Base-by-base conservation (phyloP, 2,888 invertebrate genomes). In the Girardia tigrina region DNA sequence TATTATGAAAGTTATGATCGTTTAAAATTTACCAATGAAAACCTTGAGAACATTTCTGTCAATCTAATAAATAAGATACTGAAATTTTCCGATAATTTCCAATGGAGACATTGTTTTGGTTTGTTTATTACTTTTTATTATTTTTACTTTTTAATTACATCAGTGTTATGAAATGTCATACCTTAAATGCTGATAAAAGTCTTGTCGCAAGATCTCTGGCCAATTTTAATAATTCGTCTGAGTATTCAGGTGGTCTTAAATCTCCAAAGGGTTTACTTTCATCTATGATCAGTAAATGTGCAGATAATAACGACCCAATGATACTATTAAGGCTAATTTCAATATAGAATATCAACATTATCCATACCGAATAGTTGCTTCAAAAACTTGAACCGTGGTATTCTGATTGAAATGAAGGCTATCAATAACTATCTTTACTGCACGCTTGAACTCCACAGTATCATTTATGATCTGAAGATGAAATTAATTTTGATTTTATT, bases 331-430 rank as follows among this genome's bases (percentile, higher is more conserved):
- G 26, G 36, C 23, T 71, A 70, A 14, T 26, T 26, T 79, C n/a
- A 8, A 23, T 70, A 6, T 12, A 12, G 12, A 70, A 14, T 20
- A 70, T 70, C 12, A 6, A 26, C 8, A 70, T 70, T 26, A 14
- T 70, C 70, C 23, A 77, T 79, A 87, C 87, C 87, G 84, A 73
- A 88, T 88, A 73, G 87, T 88, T 0, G 87, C 87, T 82, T 88
- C 88, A 83, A 88, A 88, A 1, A 88, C 88, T 82, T 88, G 88
- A 14, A 88, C 87, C 26, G 87, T 87, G 74, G 84, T 87, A 79
- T 87, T 85, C 79, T 87, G 87, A 79, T 88, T 86, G 82, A 88
- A 88, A 26, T 85, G 84, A 0, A 88, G 87, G 80, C 86, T 84
- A 20, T 87, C 85, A 72, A 87, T 84, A 6, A 88, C 86, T 42